These are phyloP conservation scores for Augochlorella aurata DNA, from an alignment of 2,888 invertebrate species.

Conservation along the genomic window DNA sequence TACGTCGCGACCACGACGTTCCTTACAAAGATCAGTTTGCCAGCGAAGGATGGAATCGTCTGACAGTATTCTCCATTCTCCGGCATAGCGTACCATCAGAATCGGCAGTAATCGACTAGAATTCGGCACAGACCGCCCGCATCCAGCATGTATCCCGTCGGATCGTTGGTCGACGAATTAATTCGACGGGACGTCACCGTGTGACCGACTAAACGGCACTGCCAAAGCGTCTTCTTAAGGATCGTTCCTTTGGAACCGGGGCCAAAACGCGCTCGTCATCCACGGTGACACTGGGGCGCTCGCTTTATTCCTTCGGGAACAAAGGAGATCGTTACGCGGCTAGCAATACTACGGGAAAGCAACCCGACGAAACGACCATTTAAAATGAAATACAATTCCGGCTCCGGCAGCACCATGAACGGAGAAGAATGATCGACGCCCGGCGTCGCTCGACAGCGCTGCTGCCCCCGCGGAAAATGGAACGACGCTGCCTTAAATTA, in stretches of 20 bases:
- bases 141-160: slow-evolving; percentile 14
- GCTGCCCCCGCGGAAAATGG: slow-evolving; percentile 30
- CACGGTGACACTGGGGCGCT: slow-evolving; percentile 18
- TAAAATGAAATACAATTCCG: slow-evolving; percentile 55
- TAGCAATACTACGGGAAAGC: slow-evolving; percentile 36
- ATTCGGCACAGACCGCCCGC: slow-evolving; percentile 34
- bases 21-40: too few relatives aligned
- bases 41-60: too few relatives aligned
- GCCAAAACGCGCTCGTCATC: slow-evolving; percentile 22
- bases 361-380: slow-evolving; percentile 51
- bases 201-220: slow-evolving; percentile 32
- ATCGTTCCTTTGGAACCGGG: slow-evolving; percentile 14
- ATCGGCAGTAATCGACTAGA: slow-evolving; percentile 5
- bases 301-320: slow-evolving; percentile 40
- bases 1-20: too few relatives aligned
- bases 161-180: slow-evolving; percentile 35
- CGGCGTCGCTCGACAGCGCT: background rate
- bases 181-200: slow-evolving; percentile 40
- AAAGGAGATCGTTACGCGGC: slow-evolving; percentile 46
- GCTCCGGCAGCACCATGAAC: slow-evolving; percentile 1
- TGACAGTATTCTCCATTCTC: background rate
- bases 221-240: slow-evolving; percentile 39
- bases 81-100: background rate
- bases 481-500: slow-evolving; percentile 2
- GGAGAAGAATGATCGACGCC: slow-evolving; percentile 31